These are phyloP conservation scores for Zaprionus lineosus DNA, from an alignment of 2,888 invertebrate species.

Conservation along the genomic window DNA sequence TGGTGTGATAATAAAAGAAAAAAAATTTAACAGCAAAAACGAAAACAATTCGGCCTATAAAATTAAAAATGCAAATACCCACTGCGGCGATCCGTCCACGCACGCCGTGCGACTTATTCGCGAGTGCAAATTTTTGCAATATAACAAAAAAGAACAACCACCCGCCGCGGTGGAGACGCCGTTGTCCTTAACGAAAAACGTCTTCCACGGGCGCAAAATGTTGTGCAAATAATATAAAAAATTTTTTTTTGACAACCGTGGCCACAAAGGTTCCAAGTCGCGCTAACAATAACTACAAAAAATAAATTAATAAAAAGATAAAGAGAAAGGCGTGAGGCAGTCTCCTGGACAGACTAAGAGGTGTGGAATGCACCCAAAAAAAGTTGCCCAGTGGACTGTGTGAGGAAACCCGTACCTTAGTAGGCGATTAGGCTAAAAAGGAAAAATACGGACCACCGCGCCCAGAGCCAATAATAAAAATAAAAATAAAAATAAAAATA, in stretches of 20 bases:
- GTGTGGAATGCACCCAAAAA: background rate
- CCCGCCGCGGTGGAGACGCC: background rate
- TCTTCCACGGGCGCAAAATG: background rate
- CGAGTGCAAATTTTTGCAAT: background rate
- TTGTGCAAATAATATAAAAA: background rate
- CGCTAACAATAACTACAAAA: no score
- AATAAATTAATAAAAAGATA: background rate
- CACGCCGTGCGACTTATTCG: background rate
- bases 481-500: background rate
- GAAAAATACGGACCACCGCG: constrained; percentile 3
- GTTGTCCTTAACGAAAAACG: no score
- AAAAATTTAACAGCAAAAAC: no score
- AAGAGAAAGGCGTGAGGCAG: background rate
- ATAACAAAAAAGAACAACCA: background rate
- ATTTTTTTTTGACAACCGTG: no score
- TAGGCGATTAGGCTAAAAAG: constrained; percentile 1
- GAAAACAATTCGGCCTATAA: no score
- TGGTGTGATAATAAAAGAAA: no score
- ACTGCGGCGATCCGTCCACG: background rate
- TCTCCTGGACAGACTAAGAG: background rate
- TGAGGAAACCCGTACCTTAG: constrained; percentile 12
- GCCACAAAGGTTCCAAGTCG: no score
- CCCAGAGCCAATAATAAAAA: constrained; percentile 3
- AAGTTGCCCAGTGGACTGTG: constrained; percentile 1
- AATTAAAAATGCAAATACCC: constrained; percentile 1